Evolutionary conservation across 2,888 invertebrate species (phyloP).

Genomic region (Drosophila differens): DNA sequence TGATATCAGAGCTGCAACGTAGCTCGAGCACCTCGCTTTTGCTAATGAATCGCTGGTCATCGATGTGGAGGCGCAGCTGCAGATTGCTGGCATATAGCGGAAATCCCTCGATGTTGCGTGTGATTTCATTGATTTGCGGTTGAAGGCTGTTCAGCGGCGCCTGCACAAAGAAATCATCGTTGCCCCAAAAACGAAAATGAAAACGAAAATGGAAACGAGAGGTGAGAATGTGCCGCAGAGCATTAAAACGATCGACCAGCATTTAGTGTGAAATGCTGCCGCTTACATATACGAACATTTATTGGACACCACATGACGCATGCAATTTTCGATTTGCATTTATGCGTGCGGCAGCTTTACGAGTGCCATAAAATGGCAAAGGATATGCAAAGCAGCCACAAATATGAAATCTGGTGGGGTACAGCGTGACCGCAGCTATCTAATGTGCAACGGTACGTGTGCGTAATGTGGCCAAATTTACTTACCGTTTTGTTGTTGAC

Average conservation of each 20-base stretch:
- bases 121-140: slow-evolving; percentile 85
- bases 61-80: slow-evolving; percentile 84
- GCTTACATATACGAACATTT: background rate
- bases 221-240: background rate
- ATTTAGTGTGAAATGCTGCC: slow-evolving; percentile 16
- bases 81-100: slow-evolving; percentile 83
- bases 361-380: slow-evolving; percentile 22
- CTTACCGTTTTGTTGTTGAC: slow-evolving; percentile 85
- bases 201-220: slow-evolving; percentile 3
- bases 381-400: slow-evolving; percentile 32
- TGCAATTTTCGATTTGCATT: slow-evolving; percentile 51
- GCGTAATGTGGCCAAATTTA: slow-evolving; percentile 39
- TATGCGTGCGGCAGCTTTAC: slow-evolving; percentile 30
- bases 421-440: slow-evolving; percentile 7
- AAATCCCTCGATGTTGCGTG: slow-evolving; percentile 83
- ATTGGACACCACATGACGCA: slow-evolving; percentile 20
- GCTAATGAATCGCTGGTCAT: slow-evolving; percentile 83
- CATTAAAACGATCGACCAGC: slow-evolving; percentile 4
- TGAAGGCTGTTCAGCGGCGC: slow-evolving; percentile 82
- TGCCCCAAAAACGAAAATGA: slow-evolving; percentile 4
- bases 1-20: slow-evolving; percentile 84
- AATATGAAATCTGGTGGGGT: slow-evolving; percentile 45
- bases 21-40: slow-evolving; percentile 83
- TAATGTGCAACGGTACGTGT: slow-evolving; percentile 43
- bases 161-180: slow-evolving; percentile 55